phyloP scores from a whole-genome alignment of 2,888 invertebrate species.

The Corbicula japonica region DNA sequence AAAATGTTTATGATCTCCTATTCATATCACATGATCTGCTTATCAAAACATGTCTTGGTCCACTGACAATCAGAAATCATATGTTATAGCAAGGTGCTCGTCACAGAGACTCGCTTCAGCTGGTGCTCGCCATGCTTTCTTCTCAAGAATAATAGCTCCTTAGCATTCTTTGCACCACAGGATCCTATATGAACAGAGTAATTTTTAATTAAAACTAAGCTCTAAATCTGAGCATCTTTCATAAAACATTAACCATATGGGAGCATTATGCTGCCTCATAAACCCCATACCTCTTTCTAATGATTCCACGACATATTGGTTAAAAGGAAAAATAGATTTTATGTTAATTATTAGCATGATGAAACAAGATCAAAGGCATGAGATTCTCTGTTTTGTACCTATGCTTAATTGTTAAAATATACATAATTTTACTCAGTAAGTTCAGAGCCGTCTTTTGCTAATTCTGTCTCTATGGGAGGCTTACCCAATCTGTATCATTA shows the following conservation, averaged over 20 bases:
- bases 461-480: constrained; percentile 44
- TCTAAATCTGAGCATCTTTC: constrained; percentile 60
- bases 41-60: constrained; percentile 57
- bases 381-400: constrained; percentile 53
- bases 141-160: constrained; percentile 56
- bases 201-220: constrained; percentile 70
- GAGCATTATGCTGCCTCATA: constrained; percentile 47
- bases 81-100: constrained; percentile 41
- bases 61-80: constrained; percentile 50
- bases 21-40: constrained; percentile 17
- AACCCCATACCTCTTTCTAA: constrained; percentile 54
- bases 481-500: constrained; percentile 41
- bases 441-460: constrained; percentile 32
- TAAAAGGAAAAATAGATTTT: constrained; percentile 67
- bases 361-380: constrained; percentile 65
- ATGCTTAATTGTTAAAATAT: constrained; percentile 62
- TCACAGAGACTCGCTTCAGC: constrained; percentile 33
- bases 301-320: constrained; percentile 60
- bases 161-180: constrained; percentile 61
- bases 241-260: constrained; percentile 64
- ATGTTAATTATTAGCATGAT: constrained; percentile 65
- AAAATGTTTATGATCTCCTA: constrained; percentile 12
- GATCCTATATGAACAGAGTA: constrained; percentile 64
- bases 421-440: constrained; percentile 30
- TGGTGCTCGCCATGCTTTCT: constrained; percentile 20